phyloP scores from a whole-genome alignment of 2,113 vertebrate genomes.

The Hippocampus guttulatus region DNA sequence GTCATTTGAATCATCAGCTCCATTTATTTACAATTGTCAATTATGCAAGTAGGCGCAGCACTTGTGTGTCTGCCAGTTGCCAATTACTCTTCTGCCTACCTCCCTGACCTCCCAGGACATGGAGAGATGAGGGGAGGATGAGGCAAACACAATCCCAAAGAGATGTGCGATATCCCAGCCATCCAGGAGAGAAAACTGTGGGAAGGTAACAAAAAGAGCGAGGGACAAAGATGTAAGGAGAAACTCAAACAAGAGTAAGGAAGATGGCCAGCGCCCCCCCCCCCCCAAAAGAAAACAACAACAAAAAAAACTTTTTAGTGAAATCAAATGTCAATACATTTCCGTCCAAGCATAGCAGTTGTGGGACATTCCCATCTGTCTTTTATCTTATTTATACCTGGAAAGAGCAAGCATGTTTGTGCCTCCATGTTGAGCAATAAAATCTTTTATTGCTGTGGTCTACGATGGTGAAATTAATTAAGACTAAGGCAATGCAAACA shows the following conservation, averaged over 20 bases:
- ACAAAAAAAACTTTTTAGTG: conserved; percentile 34
- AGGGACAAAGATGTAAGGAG: conserved; percentile 3
- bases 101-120: conserved; percentile 65
- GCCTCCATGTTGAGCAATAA: conserved; percentile 5
- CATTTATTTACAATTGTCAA: conserved; percentile 78
- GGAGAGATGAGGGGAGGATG: conserved; percentile 16
- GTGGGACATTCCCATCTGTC: conserved; percentile 12
- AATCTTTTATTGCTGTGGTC: conserved; percentile 6
- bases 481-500: conserved; percentile 1
- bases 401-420: background rate
- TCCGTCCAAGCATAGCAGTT: conserved; percentile 34
- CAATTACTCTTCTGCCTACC: conserved; percentile 77
- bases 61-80: conserved; percentile 64
- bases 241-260: conserved; percentile 23
- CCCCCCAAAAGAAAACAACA: background rate
- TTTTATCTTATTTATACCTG: conserved; percentile 1
- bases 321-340: conserved; percentile 13
- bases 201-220: conserved; percentile 30
- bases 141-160: conserved; percentile 59
- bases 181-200: conserved; percentile 35
- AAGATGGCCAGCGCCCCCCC: conserved; percentile 12
- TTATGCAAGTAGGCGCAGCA: conserved; percentile 62
- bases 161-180: conserved; percentile 66
- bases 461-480: background rate
- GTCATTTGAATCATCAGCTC: conserved; percentile 71